Conservation (phyloP, 2,888 invertebrate genomes). For the Elaeidobius kamerunicus region DNA sequence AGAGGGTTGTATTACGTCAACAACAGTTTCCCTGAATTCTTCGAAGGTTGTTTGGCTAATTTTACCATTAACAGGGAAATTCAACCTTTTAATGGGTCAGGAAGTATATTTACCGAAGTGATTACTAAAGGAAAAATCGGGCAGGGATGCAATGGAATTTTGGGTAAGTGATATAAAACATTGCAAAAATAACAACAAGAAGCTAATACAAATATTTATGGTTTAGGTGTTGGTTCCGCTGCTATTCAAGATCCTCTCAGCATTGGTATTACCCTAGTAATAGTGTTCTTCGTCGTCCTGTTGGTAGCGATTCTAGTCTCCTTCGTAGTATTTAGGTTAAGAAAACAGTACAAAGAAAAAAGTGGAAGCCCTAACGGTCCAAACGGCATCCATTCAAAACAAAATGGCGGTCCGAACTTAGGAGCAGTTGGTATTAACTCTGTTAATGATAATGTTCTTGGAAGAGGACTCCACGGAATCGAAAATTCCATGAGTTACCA, state of each 20-base stretch:
- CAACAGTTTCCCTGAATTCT: conserved; percentile 58
- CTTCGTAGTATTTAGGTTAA: conserved; percentile 86
- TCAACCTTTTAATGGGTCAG: conserved; percentile 86
- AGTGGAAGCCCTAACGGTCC: conserved; percentile 64
- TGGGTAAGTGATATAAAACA: conserved; percentile 39
- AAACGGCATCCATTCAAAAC: conserved; percentile 74
- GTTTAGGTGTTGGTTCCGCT: conserved; percentile 65
- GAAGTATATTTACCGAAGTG: conserved; percentile 73
- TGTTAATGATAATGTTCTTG: conserved; percentile 67
- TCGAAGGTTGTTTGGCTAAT: conserved; percentile 87
- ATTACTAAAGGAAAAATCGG: conserved; percentile 69
- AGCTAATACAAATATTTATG: neutral
- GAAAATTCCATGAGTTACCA: conserved; percentile 69
- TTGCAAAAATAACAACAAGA: too few relatives aligned
- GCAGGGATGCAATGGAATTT: conserved; percentile 70
- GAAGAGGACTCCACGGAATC: conserved; percentile 65
- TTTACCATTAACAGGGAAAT: conserved; percentile 86
- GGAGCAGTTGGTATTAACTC: conserved; percentile 57
- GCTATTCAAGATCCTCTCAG: conserved; percentile 83
- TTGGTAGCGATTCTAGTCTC: conserved; percentile 86
- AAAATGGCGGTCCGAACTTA: conserved; percentile 69
- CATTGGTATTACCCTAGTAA: conserved; percentile 89
- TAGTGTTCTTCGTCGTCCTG: conserved; percentile 89
- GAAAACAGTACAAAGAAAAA: conserved; percentile 86
- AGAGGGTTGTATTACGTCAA: conserved; percentile 58